Conservation (phyloP, 2,797 vertebrate species). For the Linurgus olivaceus region DNA sequence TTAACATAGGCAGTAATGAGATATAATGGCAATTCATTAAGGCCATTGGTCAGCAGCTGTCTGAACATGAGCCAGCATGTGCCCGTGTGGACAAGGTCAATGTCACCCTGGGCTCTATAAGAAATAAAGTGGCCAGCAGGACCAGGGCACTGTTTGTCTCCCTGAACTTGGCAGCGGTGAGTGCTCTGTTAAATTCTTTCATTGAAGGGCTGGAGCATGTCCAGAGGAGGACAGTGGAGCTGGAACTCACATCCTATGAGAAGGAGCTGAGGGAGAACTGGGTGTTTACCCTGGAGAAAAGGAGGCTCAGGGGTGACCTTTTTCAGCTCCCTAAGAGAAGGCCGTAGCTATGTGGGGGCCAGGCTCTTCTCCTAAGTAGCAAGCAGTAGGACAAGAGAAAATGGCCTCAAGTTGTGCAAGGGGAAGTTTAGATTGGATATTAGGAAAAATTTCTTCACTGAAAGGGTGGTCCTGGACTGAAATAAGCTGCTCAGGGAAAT, state of each 20-base stretch:
- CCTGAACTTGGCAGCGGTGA: background rate
- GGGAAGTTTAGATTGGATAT: background rate
- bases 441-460: background rate
- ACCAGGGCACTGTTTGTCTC: background rate
- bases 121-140: background rate
- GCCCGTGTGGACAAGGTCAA: background rate
- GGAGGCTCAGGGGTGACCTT: background rate
- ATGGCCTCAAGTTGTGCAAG: background rate
- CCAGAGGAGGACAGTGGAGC: background rate
- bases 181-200: background rate
- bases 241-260: background rate
- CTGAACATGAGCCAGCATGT: background rate
- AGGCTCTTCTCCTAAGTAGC: background rate
- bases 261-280: background rate
- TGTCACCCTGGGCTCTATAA: background rate
- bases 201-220: background rate
- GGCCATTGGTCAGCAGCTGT: background rate
- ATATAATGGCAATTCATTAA: background rate
- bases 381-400: background rate
- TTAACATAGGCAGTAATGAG: background rate
- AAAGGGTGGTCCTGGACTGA: background rate
- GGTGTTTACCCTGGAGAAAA: background rate
- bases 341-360: fast-evolving
- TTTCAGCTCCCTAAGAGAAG: background rate
- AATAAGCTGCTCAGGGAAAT: background rate